Percentiles rank a stretch among this genome's conserved stretches.
Evolutionary conservation across 2,888 invertebrate genomes (phyloP).

Genomic region (Alviniconcha strummeri): DNA sequence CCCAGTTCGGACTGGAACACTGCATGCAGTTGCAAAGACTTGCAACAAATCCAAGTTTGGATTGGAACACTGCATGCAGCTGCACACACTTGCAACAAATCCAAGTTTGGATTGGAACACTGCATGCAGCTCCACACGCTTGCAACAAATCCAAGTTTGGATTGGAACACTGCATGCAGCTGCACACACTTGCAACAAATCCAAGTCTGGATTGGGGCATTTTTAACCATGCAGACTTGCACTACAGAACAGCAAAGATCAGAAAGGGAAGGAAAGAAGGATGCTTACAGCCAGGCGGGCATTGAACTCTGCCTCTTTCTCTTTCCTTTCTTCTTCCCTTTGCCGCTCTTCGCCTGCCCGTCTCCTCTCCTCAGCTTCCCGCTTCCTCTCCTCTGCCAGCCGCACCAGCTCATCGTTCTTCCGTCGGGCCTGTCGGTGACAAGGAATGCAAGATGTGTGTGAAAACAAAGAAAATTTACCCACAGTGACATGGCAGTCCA

Average conservation of each 20-base stretch:
- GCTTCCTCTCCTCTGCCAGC: constrained; percentile 60
- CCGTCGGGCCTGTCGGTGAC: constrained; percentile 46
- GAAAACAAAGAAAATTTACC: not conserved
- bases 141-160: too few relatives aligned
- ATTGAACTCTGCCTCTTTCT: constrained; percentile 66
- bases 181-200: not conserved
- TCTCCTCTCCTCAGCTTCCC: constrained; percentile 50
- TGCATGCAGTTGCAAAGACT: too few relatives aligned
- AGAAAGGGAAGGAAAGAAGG: not conserved
- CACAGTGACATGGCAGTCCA: not conserved
- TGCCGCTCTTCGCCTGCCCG: constrained; percentile 54
- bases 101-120: too few relatives aligned
- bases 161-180: too few relatives aligned
- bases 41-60: too few relatives aligned
- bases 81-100: not conserved
- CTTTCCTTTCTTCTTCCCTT: constrained; percentile 60
- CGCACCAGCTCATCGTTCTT: constrained; percentile 61
- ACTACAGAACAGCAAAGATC: not conserved
- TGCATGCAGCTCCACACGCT: not conserved
- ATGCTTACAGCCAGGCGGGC: constrained; percentile 56
- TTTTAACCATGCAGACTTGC: not conserved
- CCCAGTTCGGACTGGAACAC: too few relatives aligned
- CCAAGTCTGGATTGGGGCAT: too few relatives aligned
- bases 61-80: too few relatives aligned
- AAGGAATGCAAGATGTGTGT: not conserved